Evolutionary conservation across 2,113 vertebrate species (phyloP), one percentile per base, ranked within the genome.

Genomic region (Plectropomus leopardus): DNA sequence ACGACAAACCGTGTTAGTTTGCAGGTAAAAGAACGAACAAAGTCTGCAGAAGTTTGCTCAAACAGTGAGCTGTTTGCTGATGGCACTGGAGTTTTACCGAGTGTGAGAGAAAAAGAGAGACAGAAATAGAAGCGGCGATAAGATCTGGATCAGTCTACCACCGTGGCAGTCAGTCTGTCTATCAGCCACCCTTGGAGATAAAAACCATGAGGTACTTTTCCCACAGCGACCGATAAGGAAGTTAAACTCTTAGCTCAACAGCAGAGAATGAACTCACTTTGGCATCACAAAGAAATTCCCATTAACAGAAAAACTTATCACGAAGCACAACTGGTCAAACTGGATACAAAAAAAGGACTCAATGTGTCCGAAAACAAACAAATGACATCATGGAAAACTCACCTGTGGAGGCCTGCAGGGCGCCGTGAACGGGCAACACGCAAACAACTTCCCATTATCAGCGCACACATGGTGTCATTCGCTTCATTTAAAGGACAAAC

Each of bases 181-280:
- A 17, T 75, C 45, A 21, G 65, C 11, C 40, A 36, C 7, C 74
- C 67, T 86, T 65, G 47, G 1, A 74, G 85, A 86, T 76, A 83
- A 67, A 69, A 73, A 61, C 10, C 44, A 42, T 8, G 7, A 19
- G 45, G 54, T 54, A 65, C 24, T 63, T 58, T 66, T 72, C 55
- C 15, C 59, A 67, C 42, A 60, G 34, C 24, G 0, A 4, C 32
- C 42, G 64, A 88, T 69, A 76, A 86, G 70, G 32, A 63, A 36
- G 55, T 4, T 60, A 10, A 63, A 66, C 32, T 45, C 57, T 42
- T 32, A 58, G 3, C 44, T 61, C 17, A 64, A 30, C 42, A 24
- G 19, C 10, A 23, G 3, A 73, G 42, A 63, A 67, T 64, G 44
- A 78, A 11, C n/a, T 74, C 65, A 79, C 1, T 57, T 61, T 24